These are phyloP conservation scores for Pangasius macronema DNA, from an alignment of 2,797 vertebrate genomes.

Conservation along the genomic window DNA sequence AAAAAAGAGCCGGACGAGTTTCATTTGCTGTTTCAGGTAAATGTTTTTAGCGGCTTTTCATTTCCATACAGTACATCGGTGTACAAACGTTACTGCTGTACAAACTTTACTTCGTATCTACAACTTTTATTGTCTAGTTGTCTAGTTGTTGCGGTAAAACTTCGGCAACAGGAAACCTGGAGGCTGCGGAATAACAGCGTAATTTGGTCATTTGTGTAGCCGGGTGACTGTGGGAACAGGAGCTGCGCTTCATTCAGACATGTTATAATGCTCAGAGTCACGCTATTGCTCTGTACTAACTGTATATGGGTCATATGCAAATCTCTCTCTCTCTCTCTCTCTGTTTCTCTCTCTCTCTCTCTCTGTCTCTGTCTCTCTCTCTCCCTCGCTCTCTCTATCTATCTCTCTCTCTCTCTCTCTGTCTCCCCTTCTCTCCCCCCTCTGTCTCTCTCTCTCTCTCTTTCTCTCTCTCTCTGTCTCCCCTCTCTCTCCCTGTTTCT, in stretches of 20 bases:
- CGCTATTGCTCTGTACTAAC: neutral
- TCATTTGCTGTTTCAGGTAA: neutral
- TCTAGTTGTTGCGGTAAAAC: neutral
- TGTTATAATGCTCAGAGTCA: neutral
- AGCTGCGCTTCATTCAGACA: neutral
- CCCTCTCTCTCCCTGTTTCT: neutral
- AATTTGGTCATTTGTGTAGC: neutral
- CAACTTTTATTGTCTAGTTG: neutral
- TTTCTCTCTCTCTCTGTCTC: neutral
- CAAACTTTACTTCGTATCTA: neutral
- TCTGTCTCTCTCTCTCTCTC: neutral
- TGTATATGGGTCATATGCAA: conserved; percentile 3
- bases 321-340: neutral
- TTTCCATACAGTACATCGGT: neutral
- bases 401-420: neutral
- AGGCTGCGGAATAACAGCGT: neutral
- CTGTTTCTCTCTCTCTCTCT: neutral
- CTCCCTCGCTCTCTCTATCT: neutral
- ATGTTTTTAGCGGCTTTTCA: neutral
- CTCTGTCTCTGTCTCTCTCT: neutral
- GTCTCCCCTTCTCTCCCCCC: neutral
- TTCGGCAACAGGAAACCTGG: neutral
- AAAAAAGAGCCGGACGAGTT: neutral
- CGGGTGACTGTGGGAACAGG: neutral
- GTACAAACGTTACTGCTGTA: no score